Evolutionary conservation across 2,797 vertebrate species (phyloP).

Genomic region (Podarcis siculus): DNA sequence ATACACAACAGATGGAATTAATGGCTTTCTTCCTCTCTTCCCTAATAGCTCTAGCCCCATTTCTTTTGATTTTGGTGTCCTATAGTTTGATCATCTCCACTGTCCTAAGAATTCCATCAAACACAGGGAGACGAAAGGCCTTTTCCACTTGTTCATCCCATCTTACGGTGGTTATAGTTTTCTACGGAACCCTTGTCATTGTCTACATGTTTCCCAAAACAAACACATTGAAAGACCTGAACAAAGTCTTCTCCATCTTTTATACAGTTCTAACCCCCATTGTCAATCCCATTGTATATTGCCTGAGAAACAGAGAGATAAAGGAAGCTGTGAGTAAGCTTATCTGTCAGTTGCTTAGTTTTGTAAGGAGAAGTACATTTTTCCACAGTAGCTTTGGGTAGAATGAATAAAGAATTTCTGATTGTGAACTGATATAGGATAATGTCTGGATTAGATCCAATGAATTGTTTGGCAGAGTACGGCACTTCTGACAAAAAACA

Average conservation of each 20-base stretch:
- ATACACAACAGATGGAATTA: slow-evolving; percentile 11
- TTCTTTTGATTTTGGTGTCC: slow-evolving; percentile 5
- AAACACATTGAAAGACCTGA: slow-evolving; percentile 6
- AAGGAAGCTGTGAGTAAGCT: slow-evolving; percentile 6
- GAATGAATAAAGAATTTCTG: not conserved
- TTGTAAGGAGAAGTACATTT: not conserved
- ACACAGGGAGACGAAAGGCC: not conserved
- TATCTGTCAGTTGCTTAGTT: not conserved
- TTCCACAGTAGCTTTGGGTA: not conserved
- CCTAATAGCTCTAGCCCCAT: not conserved
- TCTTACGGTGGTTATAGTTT: not conserved
- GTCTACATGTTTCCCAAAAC: slow-evolving; percentile 17
- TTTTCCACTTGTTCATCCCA: slow-evolving; percentile 21
- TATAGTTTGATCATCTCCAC: slow-evolving; percentile 17
- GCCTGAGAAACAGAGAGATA: slow-evolving; percentile 23
- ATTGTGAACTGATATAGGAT: not conserved
- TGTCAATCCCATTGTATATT: slow-evolving; percentile 15
- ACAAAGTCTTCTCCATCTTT: slow-evolving; percentile 16
- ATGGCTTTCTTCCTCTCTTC: not conserved
- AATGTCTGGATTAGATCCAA: no score
- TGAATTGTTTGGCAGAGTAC: no score
- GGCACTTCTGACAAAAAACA: no score
- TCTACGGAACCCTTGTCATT: slow-evolving; percentile 21
- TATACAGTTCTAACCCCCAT: slow-evolving; percentile 27
- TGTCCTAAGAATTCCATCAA: not conserved